Evolutionary conservation across 2,113 vertebrate genomes (phyloP).

Genomic region (Dendrocopos noguchii): DNA sequence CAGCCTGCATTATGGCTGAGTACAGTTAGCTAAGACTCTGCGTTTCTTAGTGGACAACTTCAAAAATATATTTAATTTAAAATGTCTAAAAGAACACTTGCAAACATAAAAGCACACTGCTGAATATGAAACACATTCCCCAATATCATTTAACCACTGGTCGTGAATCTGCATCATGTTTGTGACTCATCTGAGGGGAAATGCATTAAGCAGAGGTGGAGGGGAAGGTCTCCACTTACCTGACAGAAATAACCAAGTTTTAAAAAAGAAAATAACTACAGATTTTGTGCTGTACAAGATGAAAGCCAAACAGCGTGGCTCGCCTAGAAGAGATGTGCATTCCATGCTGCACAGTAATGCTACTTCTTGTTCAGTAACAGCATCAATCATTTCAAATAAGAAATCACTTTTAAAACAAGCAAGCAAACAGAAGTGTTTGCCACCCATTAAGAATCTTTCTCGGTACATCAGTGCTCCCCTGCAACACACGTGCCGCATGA

Average conservation of each 20-base stretch:
- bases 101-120: not conserved
- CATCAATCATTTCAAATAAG: conserved; percentile 42
- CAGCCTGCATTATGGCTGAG: not conserved
- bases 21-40: not conserved
- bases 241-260: conserved; percentile 47
- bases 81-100: not conserved
- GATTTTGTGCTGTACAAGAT: conserved; percentile 44
- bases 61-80: not conserved
- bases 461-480: not conserved
- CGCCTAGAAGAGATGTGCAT: not conserved
- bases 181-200: not conserved
- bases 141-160: not conserved
- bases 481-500: not conserved
- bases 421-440: conserved; percentile 6
- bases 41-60: not conserved
- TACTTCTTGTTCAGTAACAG: not conserved
- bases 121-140: not conserved
- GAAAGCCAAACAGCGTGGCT: conserved; percentile 30
- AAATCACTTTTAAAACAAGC: conserved; percentile 8
- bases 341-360: not conserved
- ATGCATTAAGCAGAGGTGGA: conserved; percentile 10
- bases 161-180: not conserved
- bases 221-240: conserved; percentile 18
- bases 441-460: not conserved
- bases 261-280: conserved; percentile 54